Base-by-base conservation (phyloP, 2,113 vertebrate genomes). In the Petrocephalus microphthalmus region DNA sequence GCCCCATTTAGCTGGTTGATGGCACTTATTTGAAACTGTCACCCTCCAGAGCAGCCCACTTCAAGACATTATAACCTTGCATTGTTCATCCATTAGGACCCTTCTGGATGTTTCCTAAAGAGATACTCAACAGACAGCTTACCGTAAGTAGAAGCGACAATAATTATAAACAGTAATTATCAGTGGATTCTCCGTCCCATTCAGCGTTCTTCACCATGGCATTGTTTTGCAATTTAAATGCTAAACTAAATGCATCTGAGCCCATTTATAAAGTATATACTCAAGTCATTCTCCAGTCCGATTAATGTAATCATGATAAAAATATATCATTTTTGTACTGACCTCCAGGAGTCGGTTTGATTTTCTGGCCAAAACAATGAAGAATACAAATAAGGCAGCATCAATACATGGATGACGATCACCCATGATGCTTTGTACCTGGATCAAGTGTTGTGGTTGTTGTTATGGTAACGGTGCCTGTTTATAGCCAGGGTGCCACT, bases 191-290 rank as follows among this genome's bases (percentile, higher is more conserved):
- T 25, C 7, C 10, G 81, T 83, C 45, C 81, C 5, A 22, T 42
- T 49, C 19, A 2, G 3, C 5, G 37, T 49, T 83, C 42, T 10
- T 49, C 81, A 49, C 3, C 0, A 5, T 22, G 37, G 19, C 2
- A 45, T 13, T 22, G 78, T 22, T 83, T 83, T 20, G 20, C 45
- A 45, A 81, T 45, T 37, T 81, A 37, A 37, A 81, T 81, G 74
- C 29, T 82, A 88, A 47, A 45, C 71, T 51, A 67, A 67, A 67
- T 67, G 60, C 42, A 56, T 88, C 53, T 49, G 53, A 49, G 81
- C 37, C 17, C 81, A 45, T 83, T 49, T 81, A 17, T 81, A 42
- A 19, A 49, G 19, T n/a, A 83, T 37, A 82, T 47, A 82, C 78
- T 49, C 7, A 19, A 22, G 81, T 83, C 81, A 83, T 83, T 49